These are phyloP conservation scores for Serinus canaria DNA, from an alignment of 2,113 vertebrate species.

Conservation along the genomic window DNA sequence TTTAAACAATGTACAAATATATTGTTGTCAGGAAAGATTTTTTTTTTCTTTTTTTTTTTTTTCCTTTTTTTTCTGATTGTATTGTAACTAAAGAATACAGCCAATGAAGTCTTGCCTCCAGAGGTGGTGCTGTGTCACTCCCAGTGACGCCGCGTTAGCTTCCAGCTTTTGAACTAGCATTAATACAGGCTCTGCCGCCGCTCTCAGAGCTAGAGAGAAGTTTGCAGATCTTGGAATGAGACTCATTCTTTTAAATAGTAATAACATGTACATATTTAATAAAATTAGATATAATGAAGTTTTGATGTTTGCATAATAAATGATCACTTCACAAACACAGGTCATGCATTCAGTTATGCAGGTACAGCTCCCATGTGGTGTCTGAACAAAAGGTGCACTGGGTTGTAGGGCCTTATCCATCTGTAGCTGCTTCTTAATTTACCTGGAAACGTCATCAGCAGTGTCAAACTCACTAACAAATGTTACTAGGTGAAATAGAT, in stretches of 20 bases:
- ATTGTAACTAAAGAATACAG: slow-evolving; percentile 40
- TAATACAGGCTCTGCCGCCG: slow-evolving; percentile 69
- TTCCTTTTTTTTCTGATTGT: slow-evolving; percentile 12
- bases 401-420: neutral
- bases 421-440: neutral
- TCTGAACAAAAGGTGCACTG: neutral
- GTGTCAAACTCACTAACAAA: neutral
- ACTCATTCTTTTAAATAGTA: slow-evolving; percentile 47
- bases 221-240: slow-evolving; percentile 66
- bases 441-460: neutral
- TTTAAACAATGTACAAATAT: slow-evolving; percentile 55
- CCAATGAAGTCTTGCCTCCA: slow-evolving; percentile 50
- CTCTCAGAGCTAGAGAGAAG: slow-evolving; percentile 67
- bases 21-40: slow-evolving; percentile 14
- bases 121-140: slow-evolving; percentile 40
- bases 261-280: slow-evolving; percentile 73
- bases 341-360: neutral
- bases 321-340: neutral
- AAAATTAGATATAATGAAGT: slow-evolving; percentile 43
- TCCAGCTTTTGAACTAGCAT: slow-evolving; percentile 70
- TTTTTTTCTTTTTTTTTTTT: neutral
- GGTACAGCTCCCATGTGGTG: neutral
- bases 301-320: slow-evolving; percentile 45
- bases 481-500: neutral
- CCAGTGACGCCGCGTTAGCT: slow-evolving; percentile 42